Evolutionary conservation across 2,888 invertebrate genomes (phyloP), one percentile per base, ranked within the genome.

Genomic region (Drosophila mettleri): DNA sequence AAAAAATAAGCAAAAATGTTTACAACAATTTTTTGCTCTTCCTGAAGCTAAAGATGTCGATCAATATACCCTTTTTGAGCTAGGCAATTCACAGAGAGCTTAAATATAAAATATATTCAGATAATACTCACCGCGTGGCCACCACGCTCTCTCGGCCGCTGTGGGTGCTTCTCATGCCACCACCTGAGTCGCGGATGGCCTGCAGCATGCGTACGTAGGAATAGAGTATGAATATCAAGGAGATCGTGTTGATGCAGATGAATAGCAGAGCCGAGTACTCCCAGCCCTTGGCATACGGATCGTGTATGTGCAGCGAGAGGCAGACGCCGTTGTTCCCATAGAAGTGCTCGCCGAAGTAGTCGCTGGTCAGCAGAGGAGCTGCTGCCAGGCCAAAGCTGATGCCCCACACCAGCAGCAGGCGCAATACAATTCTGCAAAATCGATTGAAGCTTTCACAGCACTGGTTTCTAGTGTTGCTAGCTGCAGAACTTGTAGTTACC

Each of bases 311-410:
- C 38, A 94, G 89, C 0, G 94, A 93, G 22, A 94, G 87, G 74
- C 94, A 94, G 18, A 94, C 94, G 7, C 94, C 94, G 73, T 94
- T 94, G 76, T 92, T 93, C 3, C 94, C 94, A 86, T 94, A 94
- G 73, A 94, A 94, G 78, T 94, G 93, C 27, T 90, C 89, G 0
- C 94, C 94, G 79, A 94, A 94, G 75, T 94, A 94, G 1, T 86
- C 75, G 24, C 88, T 81, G n/a, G 92, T 90, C 18, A 92, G 89
- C n/a, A 94, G 76, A 0, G 94, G 94, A 1, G 93, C 91, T 3
- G 92, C 90, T 0, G 94, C 93, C 9, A 94, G 89, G 0, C 90
- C 67, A 7, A 93, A 91, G 2, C 94, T 93, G 20, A 93, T 65
- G 43, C 92, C 86, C 94, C 94, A 94, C 9, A 94, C 88, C n/a